Base-by-base conservation (phyloP, 2,888 invertebrate genomes). In the Cryptocheilus praepositus region DNA sequence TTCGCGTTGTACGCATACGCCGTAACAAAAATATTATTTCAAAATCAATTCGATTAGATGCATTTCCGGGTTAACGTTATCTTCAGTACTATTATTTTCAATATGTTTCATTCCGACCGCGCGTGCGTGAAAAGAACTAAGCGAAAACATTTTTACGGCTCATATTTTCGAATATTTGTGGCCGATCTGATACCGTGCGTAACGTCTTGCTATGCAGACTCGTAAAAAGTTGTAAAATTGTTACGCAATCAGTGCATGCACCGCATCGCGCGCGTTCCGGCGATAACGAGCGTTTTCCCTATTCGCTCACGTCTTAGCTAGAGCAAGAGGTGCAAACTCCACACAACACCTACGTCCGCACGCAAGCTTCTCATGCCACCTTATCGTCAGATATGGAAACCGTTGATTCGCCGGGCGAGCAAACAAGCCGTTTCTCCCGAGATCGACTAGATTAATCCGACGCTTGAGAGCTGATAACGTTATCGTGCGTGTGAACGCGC, bases 391-490 rank as follows among this genome's bases (percentile, higher is more conserved):
- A 56, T 56, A 46, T 15, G 21, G 45, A 46, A 57, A 19, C 11
- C 36, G 56, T 19, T 36, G 43, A 56, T 65, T 56, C 22, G 18
- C 49, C 16, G 11, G 19, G 18, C 36, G 51, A 65, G 28, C 19
- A 56, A 51, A 64, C 54, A 55, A 64, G 22, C 25, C 18, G 18
- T 21, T 53, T 44, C 19, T 46, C 15, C 46, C 22, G 51, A 52
- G 21, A 46, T 21, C 2, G 18, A 5, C 43, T n/a, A 57, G 36
- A 59, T 59, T 52, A 52, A 28, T 22, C 19, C 15, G 13, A 28
- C 2, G 19, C 15, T 60, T 43, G 51, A n/a, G 18, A 0, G 16
- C 16, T n/a, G 64, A 71, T 65, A 71, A 46, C 22, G 44, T 52
- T 64, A 60, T 57, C 60, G n/a, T 22, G 11, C 49, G 16, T 49